Base-by-base conservation (phyloP, 2,113 vertebrate species). In the Oryzias celebensis region DNA sequence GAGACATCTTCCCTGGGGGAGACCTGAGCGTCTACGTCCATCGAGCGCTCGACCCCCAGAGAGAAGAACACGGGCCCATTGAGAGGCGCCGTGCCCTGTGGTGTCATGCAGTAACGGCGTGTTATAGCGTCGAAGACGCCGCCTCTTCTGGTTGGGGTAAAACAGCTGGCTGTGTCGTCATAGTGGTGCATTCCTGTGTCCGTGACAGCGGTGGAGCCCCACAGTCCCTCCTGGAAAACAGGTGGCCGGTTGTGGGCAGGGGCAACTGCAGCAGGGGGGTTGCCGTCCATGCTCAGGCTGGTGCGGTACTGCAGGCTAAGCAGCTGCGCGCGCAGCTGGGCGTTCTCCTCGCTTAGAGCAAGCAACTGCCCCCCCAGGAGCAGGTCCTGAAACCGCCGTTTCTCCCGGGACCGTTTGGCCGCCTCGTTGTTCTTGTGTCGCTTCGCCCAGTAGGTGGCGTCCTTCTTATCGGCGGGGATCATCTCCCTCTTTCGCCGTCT, bases 371-470 rank as follows among this genome's bases (percentile, higher is more conserved):
- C 73, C 68, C 92, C 90, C 74, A 90, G 20, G 73, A 92, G 71
- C 68, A 90, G 61, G 59, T 93, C 89, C 5, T 67, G 81, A 20
- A 88, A 31, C 24, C 89, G 68, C 42, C 82, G 62, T 58, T 88
- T 92, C 65, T 92, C 89, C 36, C 92, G 65, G 14, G 91, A 93
- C 4, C 89, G 78, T 53, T 81, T 90, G 53, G 91, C 90, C 0
- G 90, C 90, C 63, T 90, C 83, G 55, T 92, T 93, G 87, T 93
- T 93, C 69, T 91, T 92, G 22, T 52, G 71, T 0, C 92, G 68
- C 70, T 91, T 92, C 7, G 85, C 83, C 92, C 92, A 92, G 75
- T 93, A 93, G 7, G 4, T 41, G 14, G 82, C 69, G 24, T 93
- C 92, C 41, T 94, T 90, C 72, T 74, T 74, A 22, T 89, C 74